Percentiles rank a stretch among this genome's conserved stretches.
phyloP scores from a whole-genome alignment of 2,113 vertebrate species.

The Xenopus tropicalis region DNA sequence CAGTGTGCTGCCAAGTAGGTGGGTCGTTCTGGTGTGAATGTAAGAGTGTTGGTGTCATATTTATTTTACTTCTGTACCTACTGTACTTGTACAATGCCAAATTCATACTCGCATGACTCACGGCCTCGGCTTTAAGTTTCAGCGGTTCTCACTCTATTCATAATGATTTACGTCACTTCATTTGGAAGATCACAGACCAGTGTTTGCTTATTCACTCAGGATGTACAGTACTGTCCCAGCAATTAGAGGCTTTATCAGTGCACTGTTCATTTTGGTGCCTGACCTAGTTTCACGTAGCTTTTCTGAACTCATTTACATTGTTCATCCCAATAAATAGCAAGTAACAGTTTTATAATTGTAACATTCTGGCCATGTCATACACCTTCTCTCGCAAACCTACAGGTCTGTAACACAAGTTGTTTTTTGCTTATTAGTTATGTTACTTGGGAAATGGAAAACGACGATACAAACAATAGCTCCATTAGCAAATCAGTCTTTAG shows the following conservation, averaged over 20 bases:
- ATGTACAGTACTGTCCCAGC: constrained; percentile 4
- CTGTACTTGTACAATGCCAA: constrained; percentile 6
- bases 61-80: constrained; percentile 2
- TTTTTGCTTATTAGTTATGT: too few species aligned
- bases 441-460: too few species aligned
- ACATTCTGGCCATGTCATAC: not conserved
- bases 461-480: too few species aligned
- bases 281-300: constrained; percentile 22
- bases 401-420: too few species aligned
- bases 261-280: not conserved
- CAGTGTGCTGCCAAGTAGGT: too few species aligned
- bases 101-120: constrained; percentile 12
- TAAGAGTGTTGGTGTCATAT: not conserved
- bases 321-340: not conserved
- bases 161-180: not conserved
- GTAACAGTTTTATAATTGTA: too few species aligned
- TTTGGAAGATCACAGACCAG: not conserved
- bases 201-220: constrained; percentile 1
- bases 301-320: constrained; percentile 15
- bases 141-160: not conserved
- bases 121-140: not conserved
- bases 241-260: not conserved
- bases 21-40: too few species aligned
- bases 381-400: not conserved
- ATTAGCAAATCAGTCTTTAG: too few species aligned